Evolutionary conservation across 2,888 invertebrate genomes (phyloP).

Genomic region (Ariolimax columbianus): DNA sequence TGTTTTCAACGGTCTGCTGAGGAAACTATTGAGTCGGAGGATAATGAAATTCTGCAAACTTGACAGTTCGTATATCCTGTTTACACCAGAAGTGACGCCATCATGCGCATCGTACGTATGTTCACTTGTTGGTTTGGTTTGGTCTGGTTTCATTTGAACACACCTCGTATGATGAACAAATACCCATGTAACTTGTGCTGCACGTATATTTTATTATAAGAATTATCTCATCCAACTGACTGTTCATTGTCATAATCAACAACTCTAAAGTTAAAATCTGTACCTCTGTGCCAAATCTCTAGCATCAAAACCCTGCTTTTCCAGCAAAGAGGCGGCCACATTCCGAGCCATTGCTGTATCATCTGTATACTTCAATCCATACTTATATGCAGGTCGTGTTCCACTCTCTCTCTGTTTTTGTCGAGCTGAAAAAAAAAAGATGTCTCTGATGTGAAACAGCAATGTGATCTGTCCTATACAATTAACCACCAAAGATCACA

Average conservation of each 20-base stretch:
- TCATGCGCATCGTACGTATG: too few relatives aligned
- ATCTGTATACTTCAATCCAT: slow-evolving; percentile 82
- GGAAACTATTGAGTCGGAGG: too few relatives aligned
- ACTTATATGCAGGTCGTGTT: slow-evolving; percentile 14
- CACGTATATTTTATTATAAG: too few relatives aligned
- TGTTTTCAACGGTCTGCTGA: too few relatives aligned
- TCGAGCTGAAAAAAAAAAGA: not conserved
- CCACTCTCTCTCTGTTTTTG: slow-evolving; percentile 8
- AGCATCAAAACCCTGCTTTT: slow-evolving; percentile 81
- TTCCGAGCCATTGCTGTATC: slow-evolving; percentile 86
- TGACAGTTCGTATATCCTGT: too few relatives aligned
- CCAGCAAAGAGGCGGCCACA: slow-evolving; percentile 83
- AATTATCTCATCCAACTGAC: too few relatives aligned
- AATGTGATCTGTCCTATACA: not conserved
- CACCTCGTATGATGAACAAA: too few relatives aligned
- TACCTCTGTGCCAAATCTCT: slow-evolving; percentile 83
- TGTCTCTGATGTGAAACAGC: not conserved
- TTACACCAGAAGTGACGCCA: too few relatives aligned
- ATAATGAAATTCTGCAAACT: too few relatives aligned
- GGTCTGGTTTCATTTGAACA: too few relatives aligned
- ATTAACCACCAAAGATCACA: not conserved
- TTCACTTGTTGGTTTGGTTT: too few relatives aligned
- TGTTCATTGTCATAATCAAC: not conserved
- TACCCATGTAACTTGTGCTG: too few relatives aligned
- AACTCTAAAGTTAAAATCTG: not conserved